Evolutionary conservation across 2,888 invertebrate genomes (phyloP).

Genomic region (Aplocera efformata): DNA sequence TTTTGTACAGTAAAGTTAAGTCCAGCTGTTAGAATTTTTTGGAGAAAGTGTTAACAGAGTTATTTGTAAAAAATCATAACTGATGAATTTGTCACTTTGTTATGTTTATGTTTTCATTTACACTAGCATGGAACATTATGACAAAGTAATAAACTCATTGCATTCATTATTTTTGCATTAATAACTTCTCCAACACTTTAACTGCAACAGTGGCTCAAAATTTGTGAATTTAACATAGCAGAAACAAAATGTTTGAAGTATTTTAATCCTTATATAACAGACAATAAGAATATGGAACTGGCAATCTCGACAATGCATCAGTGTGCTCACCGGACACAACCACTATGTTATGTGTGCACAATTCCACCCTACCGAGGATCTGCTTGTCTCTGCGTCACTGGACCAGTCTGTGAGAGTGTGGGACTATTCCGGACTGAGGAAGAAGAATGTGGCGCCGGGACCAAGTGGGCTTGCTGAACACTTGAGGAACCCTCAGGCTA

Average conservation of each 20-base stretch:
- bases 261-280: slow-evolving; percentile 46
- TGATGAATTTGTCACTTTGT: no score
- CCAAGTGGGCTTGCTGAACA: slow-evolving; percentile 94
- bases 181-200: no score
- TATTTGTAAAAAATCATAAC: no score
- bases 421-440: slow-evolving; percentile 97
- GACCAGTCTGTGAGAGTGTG: slow-evolving; percentile 99
- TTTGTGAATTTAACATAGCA: no score
- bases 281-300: slow-evolving; percentile 99
- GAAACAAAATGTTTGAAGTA: not conserved
- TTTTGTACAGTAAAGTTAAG: no score
- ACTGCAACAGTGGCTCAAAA: no score
- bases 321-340: slow-evolving; percentile 97
- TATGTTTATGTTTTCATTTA: no score
- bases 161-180: no score
- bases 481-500: slow-evolving; percentile 89
- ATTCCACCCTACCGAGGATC: slow-evolving; percentile 97
- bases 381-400: slow-evolving; percentile 97
- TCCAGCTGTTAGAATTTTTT: no score
- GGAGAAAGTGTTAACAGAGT: no score
- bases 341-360: slow-evolving; percentile 99
- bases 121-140: no score
- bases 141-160: no score
- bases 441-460: slow-evolving; percentile 98
- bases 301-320: slow-evolving; percentile 98